phyloP scores from a whole-genome alignment of 2,797 vertebrate species.

The Falco concolor region DNA sequence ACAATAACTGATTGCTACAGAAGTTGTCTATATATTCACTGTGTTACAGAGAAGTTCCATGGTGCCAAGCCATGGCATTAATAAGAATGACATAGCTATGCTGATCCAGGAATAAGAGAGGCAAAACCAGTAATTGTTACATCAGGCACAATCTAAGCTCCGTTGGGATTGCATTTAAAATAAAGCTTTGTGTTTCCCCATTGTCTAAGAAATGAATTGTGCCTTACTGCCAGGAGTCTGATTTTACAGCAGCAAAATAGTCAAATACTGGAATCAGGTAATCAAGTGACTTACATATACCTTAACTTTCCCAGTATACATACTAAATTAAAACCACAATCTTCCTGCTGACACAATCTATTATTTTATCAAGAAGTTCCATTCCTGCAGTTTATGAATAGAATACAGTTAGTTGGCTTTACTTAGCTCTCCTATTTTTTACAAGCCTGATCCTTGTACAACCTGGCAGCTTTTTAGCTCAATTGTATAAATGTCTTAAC shows the following conservation, averaged over 20 bases:
- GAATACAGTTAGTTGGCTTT: neutral
- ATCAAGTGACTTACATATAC: neutral
- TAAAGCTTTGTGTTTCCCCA: neutral
- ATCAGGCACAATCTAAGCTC: neutral
- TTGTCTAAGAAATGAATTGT: neutral
- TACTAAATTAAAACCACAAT: neutral
- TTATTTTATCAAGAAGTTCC: neutral
- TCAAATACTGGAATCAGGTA: neutral
- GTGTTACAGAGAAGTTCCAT: neutral
- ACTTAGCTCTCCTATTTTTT: neutral
- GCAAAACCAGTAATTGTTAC: neutral
- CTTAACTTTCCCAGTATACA: neutral
- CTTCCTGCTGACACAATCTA: neutral
- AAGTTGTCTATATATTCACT: neutral
- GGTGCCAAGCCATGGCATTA: neutral
- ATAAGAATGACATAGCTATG: neutral
- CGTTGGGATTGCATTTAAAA: neutral
- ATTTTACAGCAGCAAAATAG: neutral
- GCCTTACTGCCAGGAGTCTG: neutral
- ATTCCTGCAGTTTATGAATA: neutral
- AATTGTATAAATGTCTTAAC: conserved; percentile 46
- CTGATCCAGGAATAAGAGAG: neutral
- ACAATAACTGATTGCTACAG: neutral
- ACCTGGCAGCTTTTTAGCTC: conserved; percentile 28
- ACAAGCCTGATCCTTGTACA: neutral